A percentile compares a stretch with the other conserved stretches of the same genome.
Evolutionary conservation across 2,113 vertebrate species (phyloP).

Genomic region (Tiliqua scincoides): DNA sequence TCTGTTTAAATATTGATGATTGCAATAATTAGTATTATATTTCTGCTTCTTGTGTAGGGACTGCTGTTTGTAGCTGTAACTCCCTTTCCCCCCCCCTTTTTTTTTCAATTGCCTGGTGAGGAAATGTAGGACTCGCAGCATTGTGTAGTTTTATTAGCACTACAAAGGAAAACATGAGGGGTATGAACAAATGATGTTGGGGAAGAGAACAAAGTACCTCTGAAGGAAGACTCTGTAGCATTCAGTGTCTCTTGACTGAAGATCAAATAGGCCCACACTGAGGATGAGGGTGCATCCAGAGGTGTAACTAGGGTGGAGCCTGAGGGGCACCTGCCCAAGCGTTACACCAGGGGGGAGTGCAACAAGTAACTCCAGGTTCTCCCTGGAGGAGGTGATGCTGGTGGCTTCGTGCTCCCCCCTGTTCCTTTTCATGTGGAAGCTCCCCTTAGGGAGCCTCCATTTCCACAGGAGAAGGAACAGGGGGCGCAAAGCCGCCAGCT

Average conservation of each 20-base stretch:
- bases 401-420: no score
- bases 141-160: background rate
- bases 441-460: no score
- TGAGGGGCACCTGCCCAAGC: no score
- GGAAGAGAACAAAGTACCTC: background rate
- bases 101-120: background rate
- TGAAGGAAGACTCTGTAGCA: background rate
- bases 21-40: background rate
- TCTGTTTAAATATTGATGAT: background rate
- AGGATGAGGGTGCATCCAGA: no score
- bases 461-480: no score
- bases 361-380: no score
- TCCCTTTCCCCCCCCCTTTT: background rate
- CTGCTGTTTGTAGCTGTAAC: background rate
- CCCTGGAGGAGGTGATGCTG: no score
- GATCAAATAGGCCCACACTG: background rate
- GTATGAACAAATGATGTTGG: background rate
- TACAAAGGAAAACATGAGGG: constrained; percentile 6
- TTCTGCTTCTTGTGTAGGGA: constrained; percentile 1
- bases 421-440: no score
- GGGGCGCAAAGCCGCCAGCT: no score
- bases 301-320: no score
- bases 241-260: background rate
- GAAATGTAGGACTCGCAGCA: constrained; percentile 9
- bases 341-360: no score